phyloP scores from a whole-genome alignment of 1,140 invertebrate species.

The Drosophila parabipectinata region DNA sequence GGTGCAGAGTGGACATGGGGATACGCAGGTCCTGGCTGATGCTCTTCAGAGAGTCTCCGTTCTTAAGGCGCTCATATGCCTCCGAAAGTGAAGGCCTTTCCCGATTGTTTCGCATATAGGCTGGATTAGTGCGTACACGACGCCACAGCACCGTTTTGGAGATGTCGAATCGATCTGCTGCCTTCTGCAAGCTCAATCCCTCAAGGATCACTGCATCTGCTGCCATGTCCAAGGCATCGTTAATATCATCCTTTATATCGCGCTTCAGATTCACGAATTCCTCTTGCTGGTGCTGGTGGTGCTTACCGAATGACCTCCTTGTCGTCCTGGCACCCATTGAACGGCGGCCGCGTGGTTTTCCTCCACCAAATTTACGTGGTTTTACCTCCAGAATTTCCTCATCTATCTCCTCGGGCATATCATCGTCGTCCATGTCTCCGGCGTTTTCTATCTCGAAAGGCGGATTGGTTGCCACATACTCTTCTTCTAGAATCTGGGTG shows the following conservation, averaged over 20 bases:
- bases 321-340: slow-evolving; percentile 12
- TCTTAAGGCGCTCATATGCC: slow-evolving; percentile 85
- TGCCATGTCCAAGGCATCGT: slow-evolving; percentile 83
- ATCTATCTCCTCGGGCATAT: slow-evolving; percentile 49
- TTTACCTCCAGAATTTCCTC: slow-evolving; percentile 56
- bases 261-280: slow-evolving; percentile 50
- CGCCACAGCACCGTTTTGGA: slow-evolving; percentile 88
- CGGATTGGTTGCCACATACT: slow-evolving; percentile 55
- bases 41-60: slow-evolving; percentile 86
- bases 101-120: slow-evolving; percentile 84
- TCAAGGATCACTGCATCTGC: slow-evolving; percentile 86
- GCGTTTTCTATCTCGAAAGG: slow-evolving; percentile 46
- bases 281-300: slow-evolving; percentile 38
- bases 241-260: slow-evolving; percentile 58
- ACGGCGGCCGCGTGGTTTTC: slow-evolving; percentile 42
- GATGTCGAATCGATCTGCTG: slow-evolving; percentile 85
- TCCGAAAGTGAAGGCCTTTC: slow-evolving; percentile 85
- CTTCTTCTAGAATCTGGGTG: slow-evolving; percentile 69
- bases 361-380: slow-evolving; percentile 39
- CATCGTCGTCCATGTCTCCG: slow-evolving; percentile 51
- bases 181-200: slow-evolving; percentile 86
- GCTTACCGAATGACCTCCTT: slow-evolving; percentile 34
- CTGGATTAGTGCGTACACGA: slow-evolving; percentile 85
- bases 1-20: slow-evolving; percentile 87
- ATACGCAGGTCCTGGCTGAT: slow-evolving; percentile 85